Evolutionary conservation across 2,888 invertebrate species (phyloP), one percentile per base, ranked within the genome.

Genomic region (Lordiphosa andalusiaca): DNA sequence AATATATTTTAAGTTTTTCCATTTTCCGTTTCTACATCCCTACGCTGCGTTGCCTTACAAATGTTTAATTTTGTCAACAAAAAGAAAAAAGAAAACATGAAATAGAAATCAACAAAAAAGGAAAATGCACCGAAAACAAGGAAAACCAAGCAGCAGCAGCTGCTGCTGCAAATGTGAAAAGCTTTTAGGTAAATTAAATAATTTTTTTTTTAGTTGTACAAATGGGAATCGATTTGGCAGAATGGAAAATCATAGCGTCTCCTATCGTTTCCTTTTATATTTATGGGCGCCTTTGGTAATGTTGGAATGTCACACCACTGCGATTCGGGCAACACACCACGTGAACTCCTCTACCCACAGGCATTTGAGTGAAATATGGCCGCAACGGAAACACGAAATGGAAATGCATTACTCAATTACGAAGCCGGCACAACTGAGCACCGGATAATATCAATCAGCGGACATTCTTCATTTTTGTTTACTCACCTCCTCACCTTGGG

Each of bases 391-490:
- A 73, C 48, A 16, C 25, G 54, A 37, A 56, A 67, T 71, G 83
- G 64, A 52, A 75, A 72, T 80, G 58, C 76, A 80, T 69, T 64
- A 56, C 38, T 56, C 60, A 53, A 54, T 60, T 55, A 42, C 69
- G 40, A 82, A 33, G 25, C 25, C 25, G 25, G 25, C 25, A 25
- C 25, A 25, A 25, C 25, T 25, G 25, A 25, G 57, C 42, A 77
- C 72, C 84, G 83, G 85, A 73, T 86, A 80, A 67, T 82, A 70
- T 86, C 83, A 84, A 86, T 84, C 83, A 84, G 67, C 83, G 84
- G 52, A 85, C 69, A 86, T 80, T 71, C 62, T 77, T 74, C 67
- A 73, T 75, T 71, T 81, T 78, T 83, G 86, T 83, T 86, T 84
- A 83, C 73, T 73, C 50, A 85, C 73, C 71, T 63, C 38, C 50